A percentile compares a stretch with the other conserved stretches of the same genome.
These are phyloP conservation scores for Ivindomyrus marchei DNA, from an alignment of 2,113 vertebrate species.

Conservation along the genomic window DNA sequence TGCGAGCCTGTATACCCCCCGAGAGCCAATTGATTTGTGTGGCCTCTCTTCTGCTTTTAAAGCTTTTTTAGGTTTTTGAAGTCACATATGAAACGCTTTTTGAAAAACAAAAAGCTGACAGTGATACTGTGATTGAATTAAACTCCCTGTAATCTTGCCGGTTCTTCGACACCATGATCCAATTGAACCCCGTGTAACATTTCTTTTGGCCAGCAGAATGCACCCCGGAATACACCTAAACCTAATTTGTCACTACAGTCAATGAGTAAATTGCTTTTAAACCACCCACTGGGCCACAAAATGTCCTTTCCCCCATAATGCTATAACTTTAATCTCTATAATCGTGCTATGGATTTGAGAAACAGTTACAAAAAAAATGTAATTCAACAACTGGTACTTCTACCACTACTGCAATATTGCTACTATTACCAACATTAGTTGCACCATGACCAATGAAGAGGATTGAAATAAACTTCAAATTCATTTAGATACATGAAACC, in stretches of 20 bases:
- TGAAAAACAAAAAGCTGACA: not conserved
- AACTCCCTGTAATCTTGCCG: constrained; percentile 1
- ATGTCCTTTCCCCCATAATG: not conserved
- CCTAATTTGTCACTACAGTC: not conserved
- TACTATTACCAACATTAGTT: not conserved
- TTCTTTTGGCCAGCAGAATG: not conserved
- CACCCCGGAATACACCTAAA: not conserved
- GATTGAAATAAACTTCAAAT: not conserved
- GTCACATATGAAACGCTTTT: not conserved
- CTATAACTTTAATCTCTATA: not conserved
- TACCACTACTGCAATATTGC: not conserved
- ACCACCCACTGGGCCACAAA: not conserved
- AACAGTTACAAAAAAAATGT: not conserved
- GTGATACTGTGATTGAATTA: not conserved
- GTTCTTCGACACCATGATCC: not conserved
- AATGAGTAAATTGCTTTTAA: not conserved
- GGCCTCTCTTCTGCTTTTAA: constrained; percentile 8
- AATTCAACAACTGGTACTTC: not conserved
- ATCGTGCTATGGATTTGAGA: not conserved
- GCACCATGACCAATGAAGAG: not conserved
- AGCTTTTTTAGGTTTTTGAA: not conserved
- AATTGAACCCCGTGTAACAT: not conserved
- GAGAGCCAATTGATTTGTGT: constrained; percentile 21
- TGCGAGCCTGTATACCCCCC: not conserved
- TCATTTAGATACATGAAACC: not conserved